Evolutionary conservation across 2,888 invertebrate species (phyloP).

Genomic region (Heteropelma amictum): DNA sequence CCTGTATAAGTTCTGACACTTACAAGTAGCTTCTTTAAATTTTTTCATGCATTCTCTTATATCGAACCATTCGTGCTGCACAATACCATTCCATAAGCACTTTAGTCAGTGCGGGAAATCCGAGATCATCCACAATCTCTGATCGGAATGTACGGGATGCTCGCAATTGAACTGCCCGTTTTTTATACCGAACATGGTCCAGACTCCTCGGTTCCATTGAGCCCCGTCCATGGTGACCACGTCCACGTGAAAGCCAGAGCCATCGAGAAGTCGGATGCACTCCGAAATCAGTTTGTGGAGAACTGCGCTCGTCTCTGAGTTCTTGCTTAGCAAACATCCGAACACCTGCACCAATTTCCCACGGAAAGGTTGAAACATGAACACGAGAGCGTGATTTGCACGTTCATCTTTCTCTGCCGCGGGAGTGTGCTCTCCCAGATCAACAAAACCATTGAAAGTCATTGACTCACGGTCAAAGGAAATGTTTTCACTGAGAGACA

Average conservation of each 20-base stretch:
- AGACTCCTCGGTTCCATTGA: conserved; percentile 53
- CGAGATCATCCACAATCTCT: conserved; percentile 58
- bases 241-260: conserved; percentile 58
- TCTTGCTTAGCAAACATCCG: conserved; percentile 61
- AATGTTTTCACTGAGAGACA: conserved; percentile 51
- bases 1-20: neutral
- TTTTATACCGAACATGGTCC: conserved; percentile 57
- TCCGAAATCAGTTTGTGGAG: conserved; percentile 61
- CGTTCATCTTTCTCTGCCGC: conserved; percentile 33
- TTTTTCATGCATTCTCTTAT: conserved; percentile 32
- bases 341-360: conserved; percentile 62
- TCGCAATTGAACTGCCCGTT: conserved; percentile 49
- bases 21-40: neutral
- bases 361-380: conserved; percentile 62
- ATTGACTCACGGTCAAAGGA: conserved; percentile 47
- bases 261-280: conserved; percentile 59
- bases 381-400: conserved; percentile 65
- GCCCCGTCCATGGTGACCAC: conserved; percentile 62
- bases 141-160: conserved; percentile 42
- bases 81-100: conserved; percentile 54
- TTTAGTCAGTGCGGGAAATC: conserved; percentile 62
- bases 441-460: conserved; percentile 53
- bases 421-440: conserved; percentile 60
- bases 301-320: conserved; percentile 51
- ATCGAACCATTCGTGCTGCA: conserved; percentile 41